A percentile compares a stretch with the other conserved stretches of the same genome.
These are phyloP conservation scores for Orthonevra nobilis DNA, from an alignment of 2,888 invertebrate genomes.

Conservation along the genomic window DNA sequence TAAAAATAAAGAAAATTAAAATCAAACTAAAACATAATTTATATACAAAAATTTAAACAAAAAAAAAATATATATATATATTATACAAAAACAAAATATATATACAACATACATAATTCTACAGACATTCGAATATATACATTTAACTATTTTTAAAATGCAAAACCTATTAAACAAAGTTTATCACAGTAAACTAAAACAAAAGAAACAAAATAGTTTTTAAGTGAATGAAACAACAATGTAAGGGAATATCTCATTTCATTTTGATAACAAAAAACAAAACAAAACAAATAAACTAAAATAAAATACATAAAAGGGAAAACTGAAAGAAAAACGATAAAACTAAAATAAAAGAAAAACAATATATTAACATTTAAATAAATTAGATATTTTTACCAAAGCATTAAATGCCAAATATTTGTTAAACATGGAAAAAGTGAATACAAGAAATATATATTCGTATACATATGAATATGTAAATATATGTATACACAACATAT, in stretches of 20 bases:
- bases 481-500: constrained; percentile 31
- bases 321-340: no score
- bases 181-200: constrained; percentile 40
- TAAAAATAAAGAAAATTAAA: no score
- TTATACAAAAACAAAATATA: constrained; percentile 46
- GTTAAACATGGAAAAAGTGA: constrained; percentile 72
- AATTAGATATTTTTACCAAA: constrained; percentile 73
- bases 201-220: constrained; percentile 43
- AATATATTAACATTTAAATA: constrained; percentile 62
- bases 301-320: no score
- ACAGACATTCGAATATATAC: constrained; percentile 71
- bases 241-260: constrained; percentile 68
- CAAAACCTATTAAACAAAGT: constrained; percentile 51
- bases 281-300: no score
- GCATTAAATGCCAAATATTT: constrained; percentile 74
- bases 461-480: constrained; percentile 6
- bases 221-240: constrained; percentile 59
- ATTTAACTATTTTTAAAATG: constrained; percentile 62
- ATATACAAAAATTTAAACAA: constrained; percentile 46
- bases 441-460: constrained; percentile 42
- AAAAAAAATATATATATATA: constrained; percentile 45
- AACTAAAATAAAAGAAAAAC: constrained; percentile 44
- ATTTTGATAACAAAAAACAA: constrained; percentile 53
- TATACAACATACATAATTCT: constrained; percentile 67
- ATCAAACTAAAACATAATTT: constrained; percentile 63